A percentile compares a stretch with the other conserved stretches of the same genome.
phyloP scores from a whole-genome alignment of 2,113 vertebrate species.

The Protobothrops mucrosquamatus region DNA sequence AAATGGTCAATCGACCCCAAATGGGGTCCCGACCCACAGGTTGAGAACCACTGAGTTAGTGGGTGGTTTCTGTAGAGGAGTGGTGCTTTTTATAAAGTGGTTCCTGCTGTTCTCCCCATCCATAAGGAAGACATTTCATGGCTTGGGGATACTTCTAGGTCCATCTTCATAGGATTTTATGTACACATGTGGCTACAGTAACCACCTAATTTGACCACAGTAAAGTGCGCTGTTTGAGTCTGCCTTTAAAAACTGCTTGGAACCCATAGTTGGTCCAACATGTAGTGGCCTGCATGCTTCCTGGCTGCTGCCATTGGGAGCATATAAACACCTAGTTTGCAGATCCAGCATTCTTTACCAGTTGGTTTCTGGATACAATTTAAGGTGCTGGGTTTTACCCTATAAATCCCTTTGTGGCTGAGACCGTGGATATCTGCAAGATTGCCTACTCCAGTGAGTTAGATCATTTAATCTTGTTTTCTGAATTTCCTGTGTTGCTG shows the following conservation, averaged over 20 bases:
- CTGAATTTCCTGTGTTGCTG: neutral
- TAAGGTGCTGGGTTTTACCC: neutral
- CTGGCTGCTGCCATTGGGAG: neutral
- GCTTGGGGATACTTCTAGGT: neutral
- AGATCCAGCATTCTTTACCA: neutral
- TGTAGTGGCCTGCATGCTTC: neutral
- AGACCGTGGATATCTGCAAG: neutral
- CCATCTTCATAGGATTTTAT: neutral
- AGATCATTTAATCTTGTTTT: neutral
- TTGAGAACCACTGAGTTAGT: too few species aligned
- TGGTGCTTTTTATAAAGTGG: neutral
- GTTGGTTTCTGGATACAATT: neutral
- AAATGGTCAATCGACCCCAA: too few species aligned
- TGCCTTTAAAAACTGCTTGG: neutral
- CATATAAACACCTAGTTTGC: neutral
- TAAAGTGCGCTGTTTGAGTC: neutral
- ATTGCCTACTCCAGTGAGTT: neutral
- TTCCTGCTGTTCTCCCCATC: neutral
- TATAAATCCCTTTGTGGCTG: neutral
- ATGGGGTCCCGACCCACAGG: too few species aligned
- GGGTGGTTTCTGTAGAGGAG: neutral
- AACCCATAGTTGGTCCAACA: neutral
- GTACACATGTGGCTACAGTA: neutral
- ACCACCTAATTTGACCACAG: neutral
- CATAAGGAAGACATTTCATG: neutral